Conservation (phyloP, 2,888 invertebrate genomes). For the Andrena minutula region DNA sequence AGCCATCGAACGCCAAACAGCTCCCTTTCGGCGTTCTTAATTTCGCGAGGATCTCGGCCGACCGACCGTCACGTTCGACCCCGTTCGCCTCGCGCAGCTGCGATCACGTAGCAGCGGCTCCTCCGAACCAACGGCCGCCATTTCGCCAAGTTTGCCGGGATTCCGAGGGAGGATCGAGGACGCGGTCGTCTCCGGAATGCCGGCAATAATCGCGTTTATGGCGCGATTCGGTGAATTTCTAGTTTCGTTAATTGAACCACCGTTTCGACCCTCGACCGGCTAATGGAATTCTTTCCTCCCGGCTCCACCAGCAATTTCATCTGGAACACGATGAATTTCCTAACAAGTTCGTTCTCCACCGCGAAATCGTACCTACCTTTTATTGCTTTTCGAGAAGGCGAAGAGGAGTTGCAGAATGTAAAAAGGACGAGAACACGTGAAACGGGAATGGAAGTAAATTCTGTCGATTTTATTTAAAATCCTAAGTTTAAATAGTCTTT, state of each 20-base stretch:
- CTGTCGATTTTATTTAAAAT: no score
- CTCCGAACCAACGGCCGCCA: constrained; percentile 15
- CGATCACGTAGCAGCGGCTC: constrained; percentile 48
- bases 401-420: no score
- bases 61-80: constrained; percentile 68
- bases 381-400: no score
- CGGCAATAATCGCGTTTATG: constrained; percentile 34
- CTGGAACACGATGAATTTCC: no score
- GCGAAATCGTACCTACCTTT: no score
- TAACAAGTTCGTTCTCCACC: no score
- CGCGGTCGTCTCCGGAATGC: constrained; percentile 10
- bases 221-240: constrained; percentile 22
- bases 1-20: constrained; percentile 11
- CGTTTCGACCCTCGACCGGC: neutral
- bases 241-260: constrained; percentile 35
- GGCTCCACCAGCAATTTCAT: neutral
- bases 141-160: constrained; percentile 4
- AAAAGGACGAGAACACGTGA: no score
- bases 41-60: constrained; percentile 41
- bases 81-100: constrained; percentile 27
- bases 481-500: neutral
- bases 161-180: neutral
- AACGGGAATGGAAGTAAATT: no score
- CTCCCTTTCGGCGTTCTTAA: constrained; percentile 47
- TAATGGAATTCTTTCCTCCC: constrained; percentile 23